Evolutionary conservation across 2,113 vertebrate genomes (phyloP).

Genomic region (Miniopterus natalensis): DNA sequence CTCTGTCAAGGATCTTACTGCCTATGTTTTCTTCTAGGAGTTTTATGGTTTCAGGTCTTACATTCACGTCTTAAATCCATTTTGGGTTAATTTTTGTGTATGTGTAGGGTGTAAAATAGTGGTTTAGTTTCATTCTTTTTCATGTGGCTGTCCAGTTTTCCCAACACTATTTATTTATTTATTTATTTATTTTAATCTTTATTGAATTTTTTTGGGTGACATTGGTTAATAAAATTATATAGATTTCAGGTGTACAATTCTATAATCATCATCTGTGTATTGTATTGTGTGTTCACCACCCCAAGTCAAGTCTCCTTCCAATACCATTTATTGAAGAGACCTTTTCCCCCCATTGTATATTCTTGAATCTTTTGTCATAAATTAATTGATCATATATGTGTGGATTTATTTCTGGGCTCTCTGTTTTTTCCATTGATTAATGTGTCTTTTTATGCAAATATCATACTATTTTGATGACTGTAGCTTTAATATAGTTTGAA

Average conservation of each 20-base stretch:
- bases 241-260: neutral
- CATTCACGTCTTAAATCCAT: neutral
- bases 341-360: neutral
- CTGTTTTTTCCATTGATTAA: neutral
- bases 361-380: neutral
- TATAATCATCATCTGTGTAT: neutral
- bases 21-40: neutral
- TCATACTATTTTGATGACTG: neutral
- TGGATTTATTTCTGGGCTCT: neutral
- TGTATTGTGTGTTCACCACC: neutral
- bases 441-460: neutral
- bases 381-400: neutral
- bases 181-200: neutral
- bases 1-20: neutral
- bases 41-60: slow-evolving; percentile 8
- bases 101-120: neutral
- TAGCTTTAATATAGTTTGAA: neutral
- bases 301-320: neutral
- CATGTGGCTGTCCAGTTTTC: neutral
- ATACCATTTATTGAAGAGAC: neutral
- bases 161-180: neutral
- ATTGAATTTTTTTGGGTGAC: neutral
- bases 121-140: neutral
- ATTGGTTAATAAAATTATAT: neutral
- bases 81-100: neutral